Evolutionary conservation across 23 tunicate species (phyloP).

Genomic region (Styela clava): DNA sequence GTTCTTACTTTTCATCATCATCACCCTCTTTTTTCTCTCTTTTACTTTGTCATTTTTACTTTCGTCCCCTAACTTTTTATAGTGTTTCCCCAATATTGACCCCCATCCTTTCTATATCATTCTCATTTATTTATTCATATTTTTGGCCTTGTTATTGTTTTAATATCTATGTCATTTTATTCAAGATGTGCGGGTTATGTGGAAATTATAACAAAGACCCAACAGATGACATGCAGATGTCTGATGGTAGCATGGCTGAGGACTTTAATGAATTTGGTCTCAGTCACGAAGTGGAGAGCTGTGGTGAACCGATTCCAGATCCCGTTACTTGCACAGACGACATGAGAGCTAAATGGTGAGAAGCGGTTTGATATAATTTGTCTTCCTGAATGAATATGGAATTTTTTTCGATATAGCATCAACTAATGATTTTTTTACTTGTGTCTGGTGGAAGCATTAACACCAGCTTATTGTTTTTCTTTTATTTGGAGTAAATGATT

Average conservation of each 20-base stretch:
- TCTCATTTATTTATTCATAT: too few species aligned
- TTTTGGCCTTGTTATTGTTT: too few species aligned
- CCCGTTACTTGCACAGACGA: conserved; percentile 37
- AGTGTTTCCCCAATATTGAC: too few species aligned
- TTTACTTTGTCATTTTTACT: too few species aligned
- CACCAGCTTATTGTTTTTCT: not conserved
- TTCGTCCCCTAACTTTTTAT: too few species aligned
- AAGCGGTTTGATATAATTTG: not conserved
- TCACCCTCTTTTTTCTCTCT: too few species aligned
- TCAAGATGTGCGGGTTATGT: conserved; percentile 68
- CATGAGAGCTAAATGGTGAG: conserved; percentile 45
- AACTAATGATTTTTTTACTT: not conserved
- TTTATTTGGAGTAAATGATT: too few species aligned
- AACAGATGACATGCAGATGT: conserved; percentile 59
- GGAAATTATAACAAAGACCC: conserved; percentile 65
- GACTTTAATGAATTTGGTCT: conserved; percentile 47
- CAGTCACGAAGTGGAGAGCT: conserved; percentile 49
- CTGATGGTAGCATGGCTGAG: conserved; percentile 25
- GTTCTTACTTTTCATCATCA: not conserved
- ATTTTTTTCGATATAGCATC: not conserved
- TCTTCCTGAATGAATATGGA: not conserved
- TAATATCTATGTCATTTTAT: too few species aligned
- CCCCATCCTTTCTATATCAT: too few species aligned
- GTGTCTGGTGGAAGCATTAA: not conserved
- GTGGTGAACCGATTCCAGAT: conserved; percentile 6